A percentile compares a stretch with the other conserved stretches of the same genome.
Conservation (phyloP, 2,888 invertebrate genomes). For the Synanthedon myopaeformis region DNA sequence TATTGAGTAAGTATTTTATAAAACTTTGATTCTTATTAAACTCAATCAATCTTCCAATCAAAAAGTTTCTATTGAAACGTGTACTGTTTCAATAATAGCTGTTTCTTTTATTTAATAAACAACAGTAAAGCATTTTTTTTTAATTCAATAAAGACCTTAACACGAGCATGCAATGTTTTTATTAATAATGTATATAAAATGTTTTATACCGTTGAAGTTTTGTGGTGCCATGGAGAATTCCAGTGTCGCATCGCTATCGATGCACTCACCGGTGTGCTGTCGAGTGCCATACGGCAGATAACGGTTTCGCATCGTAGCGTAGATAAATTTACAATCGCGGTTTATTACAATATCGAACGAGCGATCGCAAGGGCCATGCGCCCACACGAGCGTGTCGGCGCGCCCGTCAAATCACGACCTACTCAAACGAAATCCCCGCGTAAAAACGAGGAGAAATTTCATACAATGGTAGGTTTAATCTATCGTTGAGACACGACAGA, state of each 20-base stretch:
- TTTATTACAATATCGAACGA: slow-evolving; percentile 40
- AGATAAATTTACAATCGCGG: slow-evolving; percentile 41
- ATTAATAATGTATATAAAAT: background rate
- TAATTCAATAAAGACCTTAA: too few relatives aligned
- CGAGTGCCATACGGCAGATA: slow-evolving; percentile 43
- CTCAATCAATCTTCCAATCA: slow-evolving; percentile 21
- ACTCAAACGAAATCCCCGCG: slow-evolving; percentile 29
- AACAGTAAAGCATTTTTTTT: too few relatives aligned
- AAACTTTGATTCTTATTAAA: slow-evolving; percentile 20
- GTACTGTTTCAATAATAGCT: background rate
- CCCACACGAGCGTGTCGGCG: slow-evolving; percentile 33
- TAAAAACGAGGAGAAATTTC: slow-evolving; percentile 48
- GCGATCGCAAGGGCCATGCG: slow-evolving; percentile 25
- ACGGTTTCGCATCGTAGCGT: slow-evolving; percentile 36
- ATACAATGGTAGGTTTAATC: slow-evolving; percentile 44
- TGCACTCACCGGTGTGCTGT: slow-evolving; percentile 29
- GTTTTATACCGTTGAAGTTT: background rate
- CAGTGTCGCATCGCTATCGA: slow-evolving; percentile 34
- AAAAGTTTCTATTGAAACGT: background rate
- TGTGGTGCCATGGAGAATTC: slow-evolving; percentile 2
- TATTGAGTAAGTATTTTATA: slow-evolving; percentile 31
- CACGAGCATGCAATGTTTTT: too few relatives aligned
- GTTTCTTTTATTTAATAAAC: too few relatives aligned
- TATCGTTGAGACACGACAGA: slow-evolving; percentile 42
- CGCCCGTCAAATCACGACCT: slow-evolving; percentile 38